Evolutionary conservation across 1,140 invertebrate species (phyloP).

Genomic region (Bicyclus anynana): DNA sequence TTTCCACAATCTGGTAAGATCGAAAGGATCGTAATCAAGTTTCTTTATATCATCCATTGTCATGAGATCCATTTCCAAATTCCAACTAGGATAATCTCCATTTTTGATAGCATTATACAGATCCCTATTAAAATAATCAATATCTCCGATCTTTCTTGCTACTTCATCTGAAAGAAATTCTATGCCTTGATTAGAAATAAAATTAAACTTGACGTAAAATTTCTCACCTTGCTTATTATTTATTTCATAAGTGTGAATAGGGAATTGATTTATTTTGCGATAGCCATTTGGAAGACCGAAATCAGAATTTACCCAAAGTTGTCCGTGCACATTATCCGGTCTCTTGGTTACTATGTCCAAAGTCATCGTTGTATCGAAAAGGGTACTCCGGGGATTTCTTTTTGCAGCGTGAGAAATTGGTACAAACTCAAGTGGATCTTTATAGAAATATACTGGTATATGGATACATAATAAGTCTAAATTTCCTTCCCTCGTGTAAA

Average conservation of each 20-base stretch:
- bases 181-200: conserved; percentile 83
- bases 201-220: conserved; percentile 86
- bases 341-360: conserved; percentile 92
- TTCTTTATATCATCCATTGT: conserved; percentile 71
- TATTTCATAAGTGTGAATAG: conserved; percentile 84
- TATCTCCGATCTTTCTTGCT: conserved; percentile 35
- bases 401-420: conserved; percentile 79
- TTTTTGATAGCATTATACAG: conserved; percentile 48
- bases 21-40: conserved; percentile 80
- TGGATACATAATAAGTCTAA: conserved; percentile 85
- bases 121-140: conserved; percentile 44
- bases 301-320: conserved; percentile 89
- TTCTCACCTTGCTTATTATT: conserved; percentile 79
- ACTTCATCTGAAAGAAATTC: conserved; percentile 74
- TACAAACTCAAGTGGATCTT: conserved; percentile 82
- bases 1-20: conserved; percentile 87
- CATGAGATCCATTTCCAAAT: conserved; percentile 79
- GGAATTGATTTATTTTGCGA: conserved; percentile 81
- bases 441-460: conserved; percentile 84
- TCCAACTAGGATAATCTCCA: conserved; percentile 84
- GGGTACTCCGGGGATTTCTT: conserved; percentile 82
- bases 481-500: conserved; percentile 86
- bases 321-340: conserved; percentile 88
- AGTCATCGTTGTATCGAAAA: conserved; percentile 87
- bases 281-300: conserved; percentile 92